A percentile compares a stretch with the other conserved stretches of the same genome.
phyloP scores from a whole-genome alignment of 92 coral and sea anemone genomes.

The Palythoa grandiflora region DNA sequence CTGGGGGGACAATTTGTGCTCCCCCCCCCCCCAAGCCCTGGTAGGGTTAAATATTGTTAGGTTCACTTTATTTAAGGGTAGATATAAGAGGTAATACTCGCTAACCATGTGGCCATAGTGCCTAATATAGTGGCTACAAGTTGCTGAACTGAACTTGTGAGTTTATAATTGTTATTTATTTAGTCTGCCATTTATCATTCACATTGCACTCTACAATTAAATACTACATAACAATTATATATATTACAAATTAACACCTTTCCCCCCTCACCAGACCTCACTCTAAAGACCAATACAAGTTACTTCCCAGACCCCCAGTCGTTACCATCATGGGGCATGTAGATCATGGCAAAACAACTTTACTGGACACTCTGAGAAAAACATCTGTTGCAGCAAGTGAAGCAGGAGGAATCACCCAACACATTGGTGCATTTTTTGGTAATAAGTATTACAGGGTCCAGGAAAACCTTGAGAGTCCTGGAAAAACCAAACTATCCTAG shows the following conservation, averaged over 20 bases:
- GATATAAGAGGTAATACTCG: no score
- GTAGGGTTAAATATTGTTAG: no score
- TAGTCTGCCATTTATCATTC: neutral
- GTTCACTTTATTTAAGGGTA: no score
- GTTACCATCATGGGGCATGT: slow-evolving; percentile 99
- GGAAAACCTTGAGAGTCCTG: no score
- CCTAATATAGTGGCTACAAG: no score
- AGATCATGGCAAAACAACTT: slow-evolving; percentile 97
- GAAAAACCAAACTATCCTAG: no score
- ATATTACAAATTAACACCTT: neutral
- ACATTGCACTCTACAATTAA: neutral
- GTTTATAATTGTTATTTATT: neutral
- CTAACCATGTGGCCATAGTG: no score
- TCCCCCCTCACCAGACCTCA: slow-evolving; percentile 31
- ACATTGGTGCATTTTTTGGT: slow-evolving; percentile 99
- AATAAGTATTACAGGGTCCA: neutral
- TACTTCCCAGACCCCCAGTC: slow-evolving; percentile 84
- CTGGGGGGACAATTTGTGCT: no score
- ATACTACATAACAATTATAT: no score
- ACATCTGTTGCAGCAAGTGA: slow-evolving; percentile 94
- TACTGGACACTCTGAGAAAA: slow-evolving; percentile 84
- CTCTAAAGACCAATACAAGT: slow-evolving; percentile 32
- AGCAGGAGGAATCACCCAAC: slow-evolving; percentile 98
- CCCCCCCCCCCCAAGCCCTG: no score
- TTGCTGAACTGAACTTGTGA: no score